These are phyloP conservation scores for Dexiosoma caninum DNA, from an alignment of 2,888 invertebrate genomes.

Conservation along the genomic window DNA sequence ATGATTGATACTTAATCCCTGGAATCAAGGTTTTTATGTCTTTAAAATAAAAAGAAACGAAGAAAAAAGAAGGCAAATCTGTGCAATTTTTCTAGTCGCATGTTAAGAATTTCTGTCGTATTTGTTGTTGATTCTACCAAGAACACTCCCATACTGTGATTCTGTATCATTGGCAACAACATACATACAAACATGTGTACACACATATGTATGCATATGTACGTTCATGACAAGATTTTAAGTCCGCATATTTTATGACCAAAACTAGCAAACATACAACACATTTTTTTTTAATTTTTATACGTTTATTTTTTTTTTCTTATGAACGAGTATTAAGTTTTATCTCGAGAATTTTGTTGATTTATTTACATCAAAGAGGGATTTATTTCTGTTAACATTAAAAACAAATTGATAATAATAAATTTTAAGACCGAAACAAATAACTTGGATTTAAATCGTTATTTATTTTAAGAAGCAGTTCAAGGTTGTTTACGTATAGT, in stretches of 20 bases:
- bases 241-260: slow-evolving; percentile 57
- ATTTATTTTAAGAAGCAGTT: slow-evolving; percentile 10
- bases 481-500: neutral
- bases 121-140: neutral
- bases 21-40: slow-evolving; percentile 55
- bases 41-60: neutral
- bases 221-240: slow-evolving; percentile 37
- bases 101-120: slow-evolving; percentile 44
- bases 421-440: slow-evolving; percentile 13
- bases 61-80: slow-evolving; percentile 1
- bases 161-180: neutral
- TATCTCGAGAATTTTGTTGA: slow-evolving; percentile 56
- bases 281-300: neutral
- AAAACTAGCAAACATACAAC: neutral
- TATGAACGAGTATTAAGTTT: neutral
- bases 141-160: slow-evolving; percentile 51
- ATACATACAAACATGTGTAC: neutral
- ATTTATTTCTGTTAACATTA: slow-evolving; percentile 41
- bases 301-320: slow-evolving; percentile 21
- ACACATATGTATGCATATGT: no score
- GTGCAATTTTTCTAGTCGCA: slow-evolving; percentile 44
- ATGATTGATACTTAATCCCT: slow-evolving; percentile 62
- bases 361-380: slow-evolving; percentile 33
- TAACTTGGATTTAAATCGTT: slow-evolving; percentile 13
- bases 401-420: slow-evolving; percentile 38